Conservation (phyloP, 2,113 vertebrate species). For the Pheucticus melanocephalus region DNA sequence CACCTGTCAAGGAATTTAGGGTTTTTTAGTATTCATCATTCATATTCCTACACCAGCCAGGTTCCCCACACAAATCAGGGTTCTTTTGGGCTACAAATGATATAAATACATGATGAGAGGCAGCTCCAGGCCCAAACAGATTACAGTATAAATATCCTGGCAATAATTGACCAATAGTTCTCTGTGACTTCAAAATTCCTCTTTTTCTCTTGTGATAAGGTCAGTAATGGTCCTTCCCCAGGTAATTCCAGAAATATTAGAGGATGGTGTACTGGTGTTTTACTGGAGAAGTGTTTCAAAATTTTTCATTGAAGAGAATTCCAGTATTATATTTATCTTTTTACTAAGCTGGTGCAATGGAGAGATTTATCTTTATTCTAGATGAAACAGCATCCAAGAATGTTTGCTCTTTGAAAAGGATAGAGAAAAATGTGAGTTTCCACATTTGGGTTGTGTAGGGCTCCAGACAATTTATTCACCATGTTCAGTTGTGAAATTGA, state of each 20-base stretch:
- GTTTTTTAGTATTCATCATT: not conserved
- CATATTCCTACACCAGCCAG: not conserved
- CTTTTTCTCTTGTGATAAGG: not conserved
- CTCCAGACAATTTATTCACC: not conserved
- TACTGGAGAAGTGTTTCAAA: not conserved
- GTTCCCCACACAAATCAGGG: not conserved
- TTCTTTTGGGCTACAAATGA: not conserved
- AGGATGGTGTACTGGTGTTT: not conserved
- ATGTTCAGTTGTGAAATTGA: not conserved
- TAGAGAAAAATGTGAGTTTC: not conserved
- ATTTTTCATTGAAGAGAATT: not conserved
- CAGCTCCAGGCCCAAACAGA: not conserved
- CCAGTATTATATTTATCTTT: not conserved
- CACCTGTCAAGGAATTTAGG: not conserved
- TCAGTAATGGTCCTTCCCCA: not conserved
- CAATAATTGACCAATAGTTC: not conserved
- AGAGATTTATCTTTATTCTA: not conserved
- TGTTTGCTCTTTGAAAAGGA: not conserved
- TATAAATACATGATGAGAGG: not conserved
- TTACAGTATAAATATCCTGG: not conserved
- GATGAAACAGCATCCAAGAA: not conserved
- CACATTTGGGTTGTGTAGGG: not conserved
- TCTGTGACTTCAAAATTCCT: not conserved
- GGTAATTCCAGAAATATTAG: not conserved
- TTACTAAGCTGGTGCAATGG: not conserved